Conservation (phyloP, 1,140 invertebrate genomes). For the Drosophila persimilis region DNA sequence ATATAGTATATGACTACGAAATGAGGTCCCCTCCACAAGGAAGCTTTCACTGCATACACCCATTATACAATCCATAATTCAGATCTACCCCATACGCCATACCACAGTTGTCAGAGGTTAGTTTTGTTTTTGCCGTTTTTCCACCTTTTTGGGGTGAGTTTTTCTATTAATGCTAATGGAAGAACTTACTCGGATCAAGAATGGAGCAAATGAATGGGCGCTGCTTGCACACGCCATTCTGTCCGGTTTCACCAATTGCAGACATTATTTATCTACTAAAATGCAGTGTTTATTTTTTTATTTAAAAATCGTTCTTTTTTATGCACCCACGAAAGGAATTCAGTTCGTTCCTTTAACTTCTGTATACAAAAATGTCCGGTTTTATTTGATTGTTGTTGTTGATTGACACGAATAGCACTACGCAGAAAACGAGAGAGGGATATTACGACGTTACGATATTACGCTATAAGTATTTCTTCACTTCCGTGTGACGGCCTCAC, state of each 20-base stretch:
- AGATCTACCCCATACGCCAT: slow-evolving; percentile 19
- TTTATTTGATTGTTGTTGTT: slow-evolving; percentile 41
- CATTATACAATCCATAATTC: slow-evolving; percentile 55
- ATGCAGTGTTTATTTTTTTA: slow-evolving; percentile 21
- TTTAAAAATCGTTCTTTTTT: slow-evolving; percentile 10
- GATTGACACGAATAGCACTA: slow-evolving; percentile 38
- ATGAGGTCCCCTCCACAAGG: too few relatives aligned
- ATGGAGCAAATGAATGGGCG: slow-evolving; percentile 80
- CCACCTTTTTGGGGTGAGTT: slow-evolving; percentile 37
- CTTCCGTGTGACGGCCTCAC: slow-evolving; percentile 61
- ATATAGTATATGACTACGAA: too few relatives aligned
- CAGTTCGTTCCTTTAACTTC: slow-evolving; percentile 14
- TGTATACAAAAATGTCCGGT: slow-evolving; percentile 30
- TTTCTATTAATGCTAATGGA: slow-evolving; percentile 22
- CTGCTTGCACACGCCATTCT: slow-evolving; percentile 79
- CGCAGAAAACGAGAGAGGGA: slow-evolving; percentile 32
- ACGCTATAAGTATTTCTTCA: slow-evolving; percentile 45
- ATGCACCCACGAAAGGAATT: slow-evolving; percentile 22
- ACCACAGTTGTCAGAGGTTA: slow-evolving; percentile 60
- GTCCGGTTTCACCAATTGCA: slow-evolving; percentile 65
- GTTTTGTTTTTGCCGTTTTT: slow-evolving; percentile 55
- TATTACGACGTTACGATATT: slow-evolving; percentile 55
- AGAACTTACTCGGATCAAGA: slow-evolving; percentile 82
- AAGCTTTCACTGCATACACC: slow-evolving; percentile 8
- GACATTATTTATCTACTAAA: slow-evolving; percentile 48